Evolutionary conservation across 53 echinoderm and acorn worm species (phyloP).

Genomic region (Paelopatides confundens): DNA sequence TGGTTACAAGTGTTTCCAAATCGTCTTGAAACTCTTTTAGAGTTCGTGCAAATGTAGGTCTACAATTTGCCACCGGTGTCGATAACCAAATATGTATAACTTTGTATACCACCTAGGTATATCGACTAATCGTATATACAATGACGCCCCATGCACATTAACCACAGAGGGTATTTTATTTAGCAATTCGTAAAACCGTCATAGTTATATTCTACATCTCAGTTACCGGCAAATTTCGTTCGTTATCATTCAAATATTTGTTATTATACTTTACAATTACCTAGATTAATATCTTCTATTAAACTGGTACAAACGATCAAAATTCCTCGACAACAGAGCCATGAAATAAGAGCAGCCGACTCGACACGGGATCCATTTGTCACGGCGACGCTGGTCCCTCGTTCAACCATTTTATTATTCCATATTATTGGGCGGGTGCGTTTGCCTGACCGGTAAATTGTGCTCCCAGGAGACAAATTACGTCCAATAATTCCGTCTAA

Average conservation of each 20-base stretch:
- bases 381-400: slow-evolving; percentile 7
- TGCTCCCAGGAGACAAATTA: slow-evolving; percentile 18
- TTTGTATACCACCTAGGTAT: neutral
- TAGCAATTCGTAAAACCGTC: neutral
- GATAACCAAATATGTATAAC: no score
- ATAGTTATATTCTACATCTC: neutral
- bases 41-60: no score
- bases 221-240: neutral
- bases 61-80: no score
- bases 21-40: no score
- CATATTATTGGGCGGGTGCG: neutral
- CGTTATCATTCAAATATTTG: neutral
- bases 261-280: neutral
- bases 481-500: neutral
- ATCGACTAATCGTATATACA: neutral
- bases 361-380: slow-evolving; percentile 25
- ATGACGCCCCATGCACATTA: neutral
- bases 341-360: neutral
- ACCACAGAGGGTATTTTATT: neutral
- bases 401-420: slow-evolving; percentile 2
- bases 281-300: neutral
- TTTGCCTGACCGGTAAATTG: slow-evolving; percentile 4
- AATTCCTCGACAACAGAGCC: neutral
- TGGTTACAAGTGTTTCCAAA: no score
- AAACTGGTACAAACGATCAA: neutral